phyloP scores from a whole-genome alignment of 2,113 vertebrate species.

The Hippoglossus stenolepis region DNA sequence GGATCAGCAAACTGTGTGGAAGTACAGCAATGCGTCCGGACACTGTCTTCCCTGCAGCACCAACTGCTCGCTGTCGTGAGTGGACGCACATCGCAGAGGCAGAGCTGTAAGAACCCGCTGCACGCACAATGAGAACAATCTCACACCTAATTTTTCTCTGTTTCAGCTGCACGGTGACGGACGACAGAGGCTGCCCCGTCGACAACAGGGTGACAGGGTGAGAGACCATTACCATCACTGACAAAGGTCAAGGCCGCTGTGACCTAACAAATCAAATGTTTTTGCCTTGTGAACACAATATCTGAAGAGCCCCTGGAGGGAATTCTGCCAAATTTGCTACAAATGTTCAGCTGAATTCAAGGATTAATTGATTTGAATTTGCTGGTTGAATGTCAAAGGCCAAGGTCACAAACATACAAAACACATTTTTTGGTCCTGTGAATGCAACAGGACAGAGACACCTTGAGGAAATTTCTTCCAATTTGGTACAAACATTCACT shows the following conservation, averaged over 20 bases:
- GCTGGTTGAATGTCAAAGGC: no score
- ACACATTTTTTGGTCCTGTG: no score
- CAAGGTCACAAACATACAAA: no score
- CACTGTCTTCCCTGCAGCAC: conserved; percentile 89
- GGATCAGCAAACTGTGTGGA: conserved; percentile 92
- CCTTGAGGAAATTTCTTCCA: no score
- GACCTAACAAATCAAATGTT: no score
- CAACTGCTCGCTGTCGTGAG: conserved; percentile 96
- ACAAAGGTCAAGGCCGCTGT: no score
- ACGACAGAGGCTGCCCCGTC: conserved; percentile 90
- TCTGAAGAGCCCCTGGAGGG: no score
- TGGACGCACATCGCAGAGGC: conserved; percentile 28
- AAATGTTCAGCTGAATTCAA: neutral
- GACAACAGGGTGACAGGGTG: conserved; percentile 91
- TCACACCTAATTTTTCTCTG: conserved; percentile 37
- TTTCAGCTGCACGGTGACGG: conserved; percentile 87
- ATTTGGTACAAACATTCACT: no score
- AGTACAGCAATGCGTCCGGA: conserved; percentile 87
- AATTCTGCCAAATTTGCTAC: no score
- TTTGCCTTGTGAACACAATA: no score
- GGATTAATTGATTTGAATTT: neutral
- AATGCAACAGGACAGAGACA: no score
- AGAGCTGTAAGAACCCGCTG: neutral
- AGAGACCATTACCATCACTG: conserved; percentile 14
- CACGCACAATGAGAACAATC: neutral